Conservation (phyloP, 2,888 invertebrate species). For the Hartigia nigra region DNA sequence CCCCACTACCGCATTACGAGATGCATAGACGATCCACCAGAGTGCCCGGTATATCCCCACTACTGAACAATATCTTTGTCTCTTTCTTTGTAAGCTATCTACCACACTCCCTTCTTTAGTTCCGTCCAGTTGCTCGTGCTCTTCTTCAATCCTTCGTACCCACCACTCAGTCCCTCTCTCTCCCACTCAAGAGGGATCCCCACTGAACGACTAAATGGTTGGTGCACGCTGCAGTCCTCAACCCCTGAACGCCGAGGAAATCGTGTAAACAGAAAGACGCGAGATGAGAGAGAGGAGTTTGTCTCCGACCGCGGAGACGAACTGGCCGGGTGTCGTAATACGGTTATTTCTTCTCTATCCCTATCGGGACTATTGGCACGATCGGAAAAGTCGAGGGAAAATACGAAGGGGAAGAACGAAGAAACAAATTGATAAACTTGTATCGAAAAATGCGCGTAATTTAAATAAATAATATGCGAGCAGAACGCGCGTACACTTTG, state of each 20-base stretch:
- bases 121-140: slow-evolving; percentile 19
- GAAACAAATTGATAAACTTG: neutral
- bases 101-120: neutral
- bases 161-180: slow-evolving; percentile 9
- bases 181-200: slow-evolving; percentile 10
- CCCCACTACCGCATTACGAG: slow-evolving; percentile 3
- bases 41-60: neutral
- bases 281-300: slow-evolving; percentile 24
- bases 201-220: slow-evolving; percentile 6
- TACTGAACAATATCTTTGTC: neutral
- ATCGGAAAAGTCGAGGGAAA: slow-evolving; percentile 5
- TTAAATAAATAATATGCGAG: neutral
- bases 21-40: neutral
- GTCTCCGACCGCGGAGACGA: slow-evolving; percentile 27
- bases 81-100: slow-evolving; percentile 10
- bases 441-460: neutral
- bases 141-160: neutral
- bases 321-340: slow-evolving; percentile 14
- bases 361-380: neutral
- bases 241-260: neutral
- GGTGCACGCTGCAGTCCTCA: neutral
- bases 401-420: neutral
- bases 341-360: slow-evolving; percentile 1
- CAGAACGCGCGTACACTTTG: neutral
- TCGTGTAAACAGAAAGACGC: slow-evolving; percentile 21